phyloP scores from a whole-genome alignment of 2,797 vertebrate genomes.

The Australoheros facetus region DNA sequence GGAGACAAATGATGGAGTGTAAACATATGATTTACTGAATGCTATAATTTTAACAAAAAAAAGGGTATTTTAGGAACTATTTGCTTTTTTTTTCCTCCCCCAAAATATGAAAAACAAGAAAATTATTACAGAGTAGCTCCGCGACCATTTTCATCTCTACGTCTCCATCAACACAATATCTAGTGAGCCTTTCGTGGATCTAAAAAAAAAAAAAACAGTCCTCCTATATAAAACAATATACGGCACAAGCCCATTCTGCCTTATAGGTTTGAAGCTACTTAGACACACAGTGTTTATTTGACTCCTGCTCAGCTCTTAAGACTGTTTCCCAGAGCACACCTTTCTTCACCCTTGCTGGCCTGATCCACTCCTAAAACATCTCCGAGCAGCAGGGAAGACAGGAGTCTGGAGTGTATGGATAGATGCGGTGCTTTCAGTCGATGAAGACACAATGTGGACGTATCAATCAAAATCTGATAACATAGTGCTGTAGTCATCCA shows the following conservation, averaged over 20 bases:
- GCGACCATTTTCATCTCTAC: not conserved
- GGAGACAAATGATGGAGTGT: slow-evolving; percentile 2
- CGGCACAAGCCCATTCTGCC: not conserved
- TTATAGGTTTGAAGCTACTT: slow-evolving; percentile 21
- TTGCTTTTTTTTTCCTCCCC: not conserved
- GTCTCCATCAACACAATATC: not conserved
- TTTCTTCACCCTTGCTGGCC: not conserved
- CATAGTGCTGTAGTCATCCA: not conserved
- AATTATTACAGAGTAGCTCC: not conserved
- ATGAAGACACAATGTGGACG: slow-evolving; percentile 22
- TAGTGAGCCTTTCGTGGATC: not conserved
- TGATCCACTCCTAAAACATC: slow-evolving; percentile 24
- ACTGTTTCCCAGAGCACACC: slow-evolving; percentile 6
- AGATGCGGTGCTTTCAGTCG: not conserved
- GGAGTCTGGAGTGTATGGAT: slow-evolving; percentile 2
- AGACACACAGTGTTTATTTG: slow-evolving; percentile 27
- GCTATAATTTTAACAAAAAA: not conserved
- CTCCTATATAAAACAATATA: not conserved
- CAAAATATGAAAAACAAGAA: not conserved
- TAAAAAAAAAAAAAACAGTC: too few species aligned
- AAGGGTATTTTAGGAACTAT: not conserved
- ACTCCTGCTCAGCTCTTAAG: slow-evolving; percentile 38
- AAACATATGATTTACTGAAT: slow-evolving; percentile 28
- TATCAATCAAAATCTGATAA: slow-evolving; percentile 42
- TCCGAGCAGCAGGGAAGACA: slow-evolving; percentile 21